Percentiles rank a stretch among this genome's conserved stretches.
Evolutionary conservation across 2,888 invertebrate species (phyloP).

Genomic region (Rotaria socialis): DNA sequence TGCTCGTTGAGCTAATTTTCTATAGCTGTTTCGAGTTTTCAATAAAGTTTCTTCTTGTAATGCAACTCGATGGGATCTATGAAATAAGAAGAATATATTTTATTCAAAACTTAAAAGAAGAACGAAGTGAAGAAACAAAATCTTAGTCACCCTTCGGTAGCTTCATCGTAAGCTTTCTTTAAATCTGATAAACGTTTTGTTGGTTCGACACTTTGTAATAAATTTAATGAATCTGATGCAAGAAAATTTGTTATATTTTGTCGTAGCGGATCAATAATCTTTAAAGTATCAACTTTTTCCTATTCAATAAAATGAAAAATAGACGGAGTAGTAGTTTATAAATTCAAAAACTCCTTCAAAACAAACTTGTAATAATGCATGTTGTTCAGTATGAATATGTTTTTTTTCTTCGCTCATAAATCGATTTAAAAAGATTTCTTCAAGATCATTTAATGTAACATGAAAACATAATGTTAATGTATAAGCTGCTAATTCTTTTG

Average conservation of each 20-base stretch:
- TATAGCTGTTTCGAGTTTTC: slow-evolving; percentile 55
- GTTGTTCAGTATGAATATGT: slow-evolving; percentile 57
- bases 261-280: slow-evolving; percentile 46
- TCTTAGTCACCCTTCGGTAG: slow-evolving; percentile 54
- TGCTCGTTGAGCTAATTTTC: slow-evolving; percentile 55
- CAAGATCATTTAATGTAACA: slow-evolving; percentile 52
- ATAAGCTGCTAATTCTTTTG: slow-evolving; percentile 55
- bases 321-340: not conserved
- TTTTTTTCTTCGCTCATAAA: slow-evolving; percentile 58
- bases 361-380: slow-evolving; percentile 53
- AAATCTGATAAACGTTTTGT: slow-evolving; percentile 57
- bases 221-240: slow-evolving; percentile 41
- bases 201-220: slow-evolving; percentile 47
- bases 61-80: slow-evolving; percentile 54
- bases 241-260: slow-evolving; percentile 46
- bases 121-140: not conserved
- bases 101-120: too few species aligned
- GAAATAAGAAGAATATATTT: slow-evolving; percentile 41
- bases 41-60: slow-evolving; percentile 52
- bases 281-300: slow-evolving; percentile 51
- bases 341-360: not conserved
- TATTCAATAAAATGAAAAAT: slow-evolving; percentile 46
- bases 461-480: slow-evolving; percentile 56
- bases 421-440: slow-evolving; percentile 56
- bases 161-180: slow-evolving; percentile 58